Evolutionary conservation across 2,888 invertebrate species (phyloP), one percentile per base, ranked within the genome.

Genomic region (Chesias legatella): DNA sequence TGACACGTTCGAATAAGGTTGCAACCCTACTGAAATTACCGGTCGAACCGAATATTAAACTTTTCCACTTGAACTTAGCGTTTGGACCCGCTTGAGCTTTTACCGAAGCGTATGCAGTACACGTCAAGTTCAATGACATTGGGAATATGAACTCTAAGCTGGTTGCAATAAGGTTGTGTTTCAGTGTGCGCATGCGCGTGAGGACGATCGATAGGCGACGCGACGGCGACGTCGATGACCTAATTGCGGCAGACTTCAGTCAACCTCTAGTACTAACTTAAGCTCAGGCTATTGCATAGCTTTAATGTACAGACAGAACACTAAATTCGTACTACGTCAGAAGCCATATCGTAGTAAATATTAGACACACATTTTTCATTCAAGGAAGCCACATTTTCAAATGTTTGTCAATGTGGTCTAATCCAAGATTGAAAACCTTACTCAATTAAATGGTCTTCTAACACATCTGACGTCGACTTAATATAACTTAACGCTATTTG

Each of bases 211-310:
- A 85, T 86, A 73, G 48, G 44, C 60, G 75, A 63, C 77, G 71
- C 70, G 75, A 66, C 63, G 77, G 70, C 73, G 74, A 69, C 77
- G 78, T 58, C 67, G 63, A 56, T 82, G 83, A 82, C 84, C 85
- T 68, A 83, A 50, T 77, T 84, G 73, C 62, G 60, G 56, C 37
- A 50, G 53, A 51, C 21, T 34, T 31, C 24, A 21, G 43, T 38
- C 43, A 30, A 22, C 24, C 38, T 32, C 34, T 42, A 10, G 24
- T 31, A 39, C 40, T 39, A 21, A 37, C 10, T 13, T 17, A 35
- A 25, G 13, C 5, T 17, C 13, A 17, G 3, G 13, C 13, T 17
- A 17, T n/a, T 17, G 13, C 13, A 5, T 17, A 17, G 3, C 5
- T 28, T 10, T 24, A 29, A 25, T 43, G 34, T 21, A 22, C 34